A percentile compares a stretch with the other conserved stretches of the same genome.
These are phyloP conservation scores for Synanthedon vespiformis DNA, from an alignment of 2,888 invertebrate species.

Conservation along the genomic window DNA sequence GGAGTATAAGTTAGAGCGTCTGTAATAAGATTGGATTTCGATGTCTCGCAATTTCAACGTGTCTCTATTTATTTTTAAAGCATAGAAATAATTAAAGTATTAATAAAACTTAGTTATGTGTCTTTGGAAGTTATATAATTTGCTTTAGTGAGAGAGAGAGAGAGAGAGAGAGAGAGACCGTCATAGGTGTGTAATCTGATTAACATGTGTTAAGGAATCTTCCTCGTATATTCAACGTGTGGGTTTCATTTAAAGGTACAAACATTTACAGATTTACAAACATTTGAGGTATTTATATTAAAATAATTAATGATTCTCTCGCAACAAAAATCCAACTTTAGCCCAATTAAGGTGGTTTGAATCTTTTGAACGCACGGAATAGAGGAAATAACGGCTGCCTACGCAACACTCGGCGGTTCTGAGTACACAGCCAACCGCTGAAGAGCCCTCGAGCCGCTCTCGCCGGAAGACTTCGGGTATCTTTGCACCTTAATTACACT, in stretches of 20 bases:
- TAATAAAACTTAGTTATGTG: too few species aligned
- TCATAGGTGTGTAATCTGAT: too few species aligned
- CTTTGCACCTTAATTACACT: slow-evolving; percentile 69
- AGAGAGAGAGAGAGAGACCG: too few species aligned
- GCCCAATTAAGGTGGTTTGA: slow-evolving; percentile 57
- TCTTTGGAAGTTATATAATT: too few species aligned
- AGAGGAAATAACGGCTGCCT: slow-evolving; percentile 39
- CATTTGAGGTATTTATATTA: not conserved
- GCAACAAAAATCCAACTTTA: slow-evolving; percentile 13
- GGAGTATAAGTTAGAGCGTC: slow-evolving; percentile 50
- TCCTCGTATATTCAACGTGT: too few species aligned
- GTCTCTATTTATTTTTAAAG: too few species aligned
- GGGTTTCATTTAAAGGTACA: too few species aligned
- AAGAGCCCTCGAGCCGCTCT: slow-evolving; percentile 49
- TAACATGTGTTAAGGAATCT: too few species aligned
- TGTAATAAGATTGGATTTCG: slow-evolving; percentile 48
- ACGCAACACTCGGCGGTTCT: slow-evolving; percentile 57
- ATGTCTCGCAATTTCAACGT: slow-evolving; percentile 41
- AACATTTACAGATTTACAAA: not conserved
- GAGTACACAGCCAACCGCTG: slow-evolving; percentile 53
- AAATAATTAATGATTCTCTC: not conserved
- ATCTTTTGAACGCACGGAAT: slow-evolving; percentile 54
- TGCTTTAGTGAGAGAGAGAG: too few species aligned
- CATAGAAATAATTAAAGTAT: too few species aligned
- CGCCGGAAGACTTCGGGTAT: slow-evolving; percentile 59